Base-by-base conservation (phyloP, 2,113 vertebrate species). In the Ceuthmochares aereus region DNA sequence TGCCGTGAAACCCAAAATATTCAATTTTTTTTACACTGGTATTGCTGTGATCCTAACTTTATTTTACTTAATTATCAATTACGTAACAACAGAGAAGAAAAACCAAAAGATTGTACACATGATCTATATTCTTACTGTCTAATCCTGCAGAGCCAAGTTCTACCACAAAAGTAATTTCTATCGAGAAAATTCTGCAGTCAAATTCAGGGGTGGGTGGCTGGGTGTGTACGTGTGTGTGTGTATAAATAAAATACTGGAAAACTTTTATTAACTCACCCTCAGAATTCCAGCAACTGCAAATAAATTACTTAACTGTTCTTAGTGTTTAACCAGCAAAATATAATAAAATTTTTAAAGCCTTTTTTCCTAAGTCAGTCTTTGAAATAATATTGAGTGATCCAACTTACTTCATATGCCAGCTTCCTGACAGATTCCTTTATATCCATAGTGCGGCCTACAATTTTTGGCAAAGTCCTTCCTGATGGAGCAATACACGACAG, bases 401-500 rank as follows among this genome's bases (percentile, higher is more conserved):
- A 42, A 70, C 34, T 95, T 95, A 99, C 99, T 99, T 99, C 98
- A 93, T 99, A 99, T 22, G 99, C 99, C 79, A 99, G 92, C 93
- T 99, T 99, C 77, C 99, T 98, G 88, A 99, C 99, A 74, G 97
- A 94, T 58, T 99, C 99, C 89, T 99, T 99, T 16, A 99, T 96
- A 90, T 99, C 99, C 88, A 98, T 98, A 30, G 98, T 99, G 68
- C 99, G 99, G 27, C 98, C 98, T 13, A 99, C 97, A 55, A 99
- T 99, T 97, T 98, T 98, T 43, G 98, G 96, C 79, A 99, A 97
- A 59, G 99, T 99, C 87, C 90, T 96, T 29, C 97, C 98, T 42
- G 99, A 99, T 37, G 99, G 99, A 42, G 98, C 98, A 34, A 99
- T 99, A 97, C 99, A 99, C 2, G 99, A 99, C 54, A 99, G 97